These are phyloP conservation scores for Galbula dea DNA, from an alignment of 2,113 vertebrate species.

Conservation along the genomic window DNA sequence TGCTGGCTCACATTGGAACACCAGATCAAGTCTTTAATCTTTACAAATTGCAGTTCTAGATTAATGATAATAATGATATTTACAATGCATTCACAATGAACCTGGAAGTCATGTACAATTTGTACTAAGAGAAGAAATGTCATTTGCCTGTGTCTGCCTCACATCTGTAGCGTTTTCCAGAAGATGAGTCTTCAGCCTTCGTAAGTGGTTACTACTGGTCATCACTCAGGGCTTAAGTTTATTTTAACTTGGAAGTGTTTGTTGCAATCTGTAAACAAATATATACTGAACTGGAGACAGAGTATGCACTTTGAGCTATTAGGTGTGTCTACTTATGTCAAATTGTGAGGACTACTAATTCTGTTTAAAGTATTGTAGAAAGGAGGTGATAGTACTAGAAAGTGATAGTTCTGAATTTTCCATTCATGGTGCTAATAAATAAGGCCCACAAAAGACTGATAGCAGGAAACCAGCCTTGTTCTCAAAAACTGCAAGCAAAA, in stretches of 20 bases:
- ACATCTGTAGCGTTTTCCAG: not conserved
- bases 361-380: not conserved
- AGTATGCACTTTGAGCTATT: not conserved
- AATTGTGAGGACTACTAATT: not conserved
- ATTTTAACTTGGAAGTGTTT: not conserved
- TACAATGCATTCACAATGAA: not conserved
- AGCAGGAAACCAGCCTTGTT: not conserved
- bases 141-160: not conserved
- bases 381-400: not conserved
- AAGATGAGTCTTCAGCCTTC: not conserved
- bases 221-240: not conserved
- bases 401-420: not conserved
- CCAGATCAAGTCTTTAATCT: not conserved
- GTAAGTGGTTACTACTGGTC: not conserved
- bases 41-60: not conserved
- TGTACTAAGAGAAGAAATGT: not conserved
- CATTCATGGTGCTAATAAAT: not conserved
- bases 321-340: not conserved
- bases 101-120: not conserved
- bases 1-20: fast-evolving
- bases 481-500: not conserved
- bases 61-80: not conserved
- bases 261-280: not conserved
- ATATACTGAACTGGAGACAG: not conserved
- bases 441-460: not conserved